Conservation (phyloP, 2,888 invertebrate species). For the Glaucopsyche alexis region DNA sequence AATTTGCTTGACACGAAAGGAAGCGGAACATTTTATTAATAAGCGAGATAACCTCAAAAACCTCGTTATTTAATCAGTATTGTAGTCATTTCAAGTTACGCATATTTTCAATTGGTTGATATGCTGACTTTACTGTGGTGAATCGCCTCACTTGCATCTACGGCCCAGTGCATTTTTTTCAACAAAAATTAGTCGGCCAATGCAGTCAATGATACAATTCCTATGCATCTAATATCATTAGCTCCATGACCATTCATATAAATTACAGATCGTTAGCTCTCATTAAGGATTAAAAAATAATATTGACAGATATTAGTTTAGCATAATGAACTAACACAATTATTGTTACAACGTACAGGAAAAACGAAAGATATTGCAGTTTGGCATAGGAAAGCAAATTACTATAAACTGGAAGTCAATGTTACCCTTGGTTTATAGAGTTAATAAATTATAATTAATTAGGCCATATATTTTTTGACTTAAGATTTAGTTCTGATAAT, state of each 20-base stretch:
- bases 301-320: constrained; percentile 26
- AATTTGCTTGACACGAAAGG: too few species aligned
- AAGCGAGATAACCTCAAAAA: too few species aligned
- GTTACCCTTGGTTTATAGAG: constrained; percentile 60
- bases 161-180: constrained; percentile 24
- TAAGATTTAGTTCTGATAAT: constrained; percentile 69
- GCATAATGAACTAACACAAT: constrained; percentile 24
- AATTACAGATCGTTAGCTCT: constrained; percentile 72
- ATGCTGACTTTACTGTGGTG: neutral
- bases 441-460: constrained; percentile 75
- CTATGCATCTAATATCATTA: constrained; percentile 68
- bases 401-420: constrained; percentile 65
- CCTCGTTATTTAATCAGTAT: too few species aligned
- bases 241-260: constrained; percentile 56
- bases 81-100: neutral
- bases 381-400: constrained; percentile 48
- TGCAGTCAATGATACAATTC: constrained; percentile 66
- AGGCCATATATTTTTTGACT: constrained; percentile 74
- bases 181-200: constrained; percentile 48
- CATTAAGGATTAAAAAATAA: constrained; percentile 71
- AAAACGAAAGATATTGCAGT: neutral
- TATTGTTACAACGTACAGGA: constrained; percentile 14
- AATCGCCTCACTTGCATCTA: neutral
- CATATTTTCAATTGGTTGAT: neutral
- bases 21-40: too few species aligned